Evolutionary conservation across 2,888 invertebrate genomes (phyloP), one percentile per base, ranked within the genome.

Genomic region (Drosophila hamatofila): DNA sequence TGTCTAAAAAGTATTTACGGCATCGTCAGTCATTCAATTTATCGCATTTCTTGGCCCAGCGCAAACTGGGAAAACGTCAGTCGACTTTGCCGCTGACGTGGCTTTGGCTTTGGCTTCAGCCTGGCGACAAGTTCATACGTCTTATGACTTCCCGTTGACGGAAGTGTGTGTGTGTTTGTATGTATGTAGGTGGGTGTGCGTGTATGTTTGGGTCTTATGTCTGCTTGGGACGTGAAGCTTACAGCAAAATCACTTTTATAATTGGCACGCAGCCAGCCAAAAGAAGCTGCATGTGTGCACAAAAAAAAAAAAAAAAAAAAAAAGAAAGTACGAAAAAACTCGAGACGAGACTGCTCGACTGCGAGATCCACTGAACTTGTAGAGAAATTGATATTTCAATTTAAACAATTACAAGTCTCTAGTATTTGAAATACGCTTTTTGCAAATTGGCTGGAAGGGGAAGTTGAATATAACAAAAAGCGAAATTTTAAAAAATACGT

Each of bases 141-240:
- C 84, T 85, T 85, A 85, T 85, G 84, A 85, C 90, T 91, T 90
- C 88, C 90, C 88, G 86, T 90, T 88, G 91, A 85, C 91, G 92
- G 91, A 91, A 91, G 91, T 89, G 78, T 81, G 75, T 62, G 71
- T n/a, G 65, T 44, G 65, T 41, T 58, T 63, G 65, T 33, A 62
- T 21, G 69, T 56, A 68, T 60, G 44, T 21, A 67, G 44, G 64
- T 65, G 65, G 60, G 65, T 39, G 65, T 58, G 63, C 58, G 72
- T 71, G 61, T 74, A 60, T 67, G 67, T 62, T 58, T 51, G 67
- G 68, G 81, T 72, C 84, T 78, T 69, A 79, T 68, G 82, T 84
- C 82, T 81, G 85, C 80, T 71, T 62, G 72, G 82, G 80, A 89
- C 89, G 89, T 88, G 89, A 78, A 85, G 84, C 84, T 85, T 89